phyloP scores from a whole-genome alignment of 1,140 invertebrate species.

The Cyclina sinensis region DNA sequence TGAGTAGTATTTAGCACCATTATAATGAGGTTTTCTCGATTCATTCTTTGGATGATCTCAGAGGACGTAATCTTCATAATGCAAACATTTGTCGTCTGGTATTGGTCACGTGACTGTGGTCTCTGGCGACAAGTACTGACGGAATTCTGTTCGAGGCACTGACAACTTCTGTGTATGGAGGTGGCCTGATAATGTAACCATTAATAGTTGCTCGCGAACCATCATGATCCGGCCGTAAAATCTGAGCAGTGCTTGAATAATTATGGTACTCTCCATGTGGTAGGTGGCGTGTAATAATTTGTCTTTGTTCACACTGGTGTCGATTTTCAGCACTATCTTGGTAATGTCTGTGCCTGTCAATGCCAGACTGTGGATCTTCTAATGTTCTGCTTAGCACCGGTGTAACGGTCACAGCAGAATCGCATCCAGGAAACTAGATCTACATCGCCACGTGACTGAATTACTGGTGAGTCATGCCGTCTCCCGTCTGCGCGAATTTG shows the following conservation, averaged over 20 bases:
- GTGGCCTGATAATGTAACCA: constrained; percentile 43
- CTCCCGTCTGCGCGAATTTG: constrained; percentile 3
- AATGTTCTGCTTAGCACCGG: not conserved
- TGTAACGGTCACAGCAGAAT: constrained; percentile 2
- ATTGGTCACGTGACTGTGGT: not conserved
- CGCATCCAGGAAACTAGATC: constrained; percentile 10
- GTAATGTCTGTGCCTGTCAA: not conserved
- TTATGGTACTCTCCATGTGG: not conserved
- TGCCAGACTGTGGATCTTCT: not conserved
- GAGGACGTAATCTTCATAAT: not conserved
- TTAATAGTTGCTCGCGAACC: constrained; percentile 42
- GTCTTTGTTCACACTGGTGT: not conserved
- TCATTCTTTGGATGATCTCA: too few species aligned
- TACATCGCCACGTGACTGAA: constrained; percentile 5
- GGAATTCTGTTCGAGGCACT: not conserved
- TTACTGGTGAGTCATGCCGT: not conserved
- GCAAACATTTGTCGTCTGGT: constrained; percentile 34
- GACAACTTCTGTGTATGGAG: constrained; percentile 37
- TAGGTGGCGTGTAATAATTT: constrained; percentile 13
- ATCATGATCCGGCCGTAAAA: constrained; percentile 13
- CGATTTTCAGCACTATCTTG: not conserved
- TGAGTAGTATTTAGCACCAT: too few species aligned
- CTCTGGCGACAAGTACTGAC: constrained; percentile 23
- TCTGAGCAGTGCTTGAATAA: not conserved
- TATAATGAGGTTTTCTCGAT: too few species aligned